Percentiles rank a stretch among this genome's conserved stretches.
Conservation (phyloP, 2,888 invertebrate species). For the Apoderus coryli region DNA sequence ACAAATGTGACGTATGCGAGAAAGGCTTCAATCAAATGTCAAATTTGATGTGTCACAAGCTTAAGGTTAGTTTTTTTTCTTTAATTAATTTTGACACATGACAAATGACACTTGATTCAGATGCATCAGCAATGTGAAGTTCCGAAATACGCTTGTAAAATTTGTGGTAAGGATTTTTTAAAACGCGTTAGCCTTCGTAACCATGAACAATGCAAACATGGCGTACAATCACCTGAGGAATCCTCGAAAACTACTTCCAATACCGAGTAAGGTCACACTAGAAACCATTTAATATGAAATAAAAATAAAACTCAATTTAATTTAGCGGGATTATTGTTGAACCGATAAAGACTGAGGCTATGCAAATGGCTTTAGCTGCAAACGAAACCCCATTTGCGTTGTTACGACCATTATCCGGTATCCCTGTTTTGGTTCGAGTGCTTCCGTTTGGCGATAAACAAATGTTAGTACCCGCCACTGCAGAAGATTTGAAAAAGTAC, state of each 20-base stretch:
- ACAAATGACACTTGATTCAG: constrained; percentile 18
- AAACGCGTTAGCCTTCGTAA: constrained; percentile 38
- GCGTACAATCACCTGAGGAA: no score
- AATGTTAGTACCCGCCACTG: constrained; percentile 58
- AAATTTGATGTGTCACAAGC: constrained; percentile 63
- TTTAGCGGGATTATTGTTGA: constrained; percentile 54
- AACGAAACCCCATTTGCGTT: constrained; percentile 58
- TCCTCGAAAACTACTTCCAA: no score
- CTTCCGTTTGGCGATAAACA: constrained; percentile 29
- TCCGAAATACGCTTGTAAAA: constrained; percentile 37
- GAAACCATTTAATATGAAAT: no score
- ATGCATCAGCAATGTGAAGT: constrained; percentile 38
- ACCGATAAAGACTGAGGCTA: constrained; percentile 54
- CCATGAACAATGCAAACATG: constrained; percentile 43
- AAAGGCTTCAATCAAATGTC: constrained; percentile 73
- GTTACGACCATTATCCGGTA: constrained; percentile 48
- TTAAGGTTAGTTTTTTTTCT: constrained; percentile 37
- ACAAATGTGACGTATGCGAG: constrained; percentile 57
- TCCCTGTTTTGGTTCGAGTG: constrained; percentile 55
- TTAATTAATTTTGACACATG: no score
- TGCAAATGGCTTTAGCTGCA: constrained; percentile 47
- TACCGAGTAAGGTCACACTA: no score
- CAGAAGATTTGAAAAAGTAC: constrained; percentile 50
- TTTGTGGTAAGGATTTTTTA: constrained; percentile 40
- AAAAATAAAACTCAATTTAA: no score